phyloP scores from a whole-genome alignment of 92 coral and sea anemone genomes.

The Epizoanthus scotinus region DNA sequence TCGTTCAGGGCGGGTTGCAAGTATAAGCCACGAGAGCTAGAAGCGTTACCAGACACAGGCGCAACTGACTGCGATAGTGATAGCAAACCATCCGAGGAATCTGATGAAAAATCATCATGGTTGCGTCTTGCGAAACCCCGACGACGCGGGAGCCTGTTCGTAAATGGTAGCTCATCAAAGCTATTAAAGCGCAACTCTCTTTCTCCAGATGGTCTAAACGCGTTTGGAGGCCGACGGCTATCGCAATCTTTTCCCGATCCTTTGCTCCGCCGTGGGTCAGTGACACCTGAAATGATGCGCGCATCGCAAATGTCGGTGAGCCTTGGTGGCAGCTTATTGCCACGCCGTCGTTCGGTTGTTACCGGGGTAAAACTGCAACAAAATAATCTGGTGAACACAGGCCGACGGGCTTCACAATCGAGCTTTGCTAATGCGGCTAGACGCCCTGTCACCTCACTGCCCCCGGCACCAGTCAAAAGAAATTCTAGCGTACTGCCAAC shows the following conservation, averaged over 20 bases:
- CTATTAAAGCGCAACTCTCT: slow-evolving; percentile 39
- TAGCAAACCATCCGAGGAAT: background rate
- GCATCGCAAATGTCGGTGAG: slow-evolving; percentile 2
- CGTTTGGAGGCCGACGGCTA: background rate
- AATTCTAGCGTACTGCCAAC: slow-evolving; percentile 7
- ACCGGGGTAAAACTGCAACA: background rate
- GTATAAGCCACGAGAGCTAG: slow-evolving; percentile 4
- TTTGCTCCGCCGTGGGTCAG: slow-evolving; percentile 7
- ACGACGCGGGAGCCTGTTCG: slow-evolving; percentile 31
- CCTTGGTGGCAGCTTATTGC: slow-evolving; percentile 12
- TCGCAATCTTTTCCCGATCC: slow-evolving; percentile 3
- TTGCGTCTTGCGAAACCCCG: background rate
- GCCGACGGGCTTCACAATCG: slow-evolving; percentile 10
- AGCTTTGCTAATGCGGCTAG: background rate
- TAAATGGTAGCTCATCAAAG: slow-evolving; percentile 5
- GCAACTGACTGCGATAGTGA: background rate
- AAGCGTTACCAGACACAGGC: background rate
- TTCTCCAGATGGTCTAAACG: slow-evolving; percentile 15
- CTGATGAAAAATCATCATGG: slow-evolving; percentile 1
- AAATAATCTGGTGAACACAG: background rate
- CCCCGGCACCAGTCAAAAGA: background rate
- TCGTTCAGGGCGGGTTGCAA: slow-evolving; percentile 60
- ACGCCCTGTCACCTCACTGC: slow-evolving; percentile 5
- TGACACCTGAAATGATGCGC: slow-evolving; percentile 18
- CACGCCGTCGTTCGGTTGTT: slow-evolving; percentile 37